A percentile compares a stretch with the other conserved stretches of the same genome.
Evolutionary conservation across 2,888 invertebrate genomes (phyloP).

Genomic region (Drosophila kambysellisi): DNA sequence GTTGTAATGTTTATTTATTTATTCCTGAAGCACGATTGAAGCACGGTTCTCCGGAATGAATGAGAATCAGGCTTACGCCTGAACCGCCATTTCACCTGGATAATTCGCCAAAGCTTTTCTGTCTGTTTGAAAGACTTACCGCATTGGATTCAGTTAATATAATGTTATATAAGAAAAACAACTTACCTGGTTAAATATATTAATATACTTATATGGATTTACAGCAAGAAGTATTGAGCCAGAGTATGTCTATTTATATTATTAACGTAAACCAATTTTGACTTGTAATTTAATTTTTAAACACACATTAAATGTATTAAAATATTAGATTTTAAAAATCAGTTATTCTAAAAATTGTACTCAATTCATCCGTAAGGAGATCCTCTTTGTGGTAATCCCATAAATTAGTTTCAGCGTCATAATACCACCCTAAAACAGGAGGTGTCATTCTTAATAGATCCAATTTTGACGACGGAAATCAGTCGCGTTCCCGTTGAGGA

Average conservation of each 20-base stretch:
- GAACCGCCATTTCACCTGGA: too few species aligned
- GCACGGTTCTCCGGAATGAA: too few species aligned
- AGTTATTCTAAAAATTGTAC: too few species aligned
- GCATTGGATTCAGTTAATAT: too few species aligned
- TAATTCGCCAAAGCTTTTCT: too few species aligned
- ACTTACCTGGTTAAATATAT: conserved; percentile 95
- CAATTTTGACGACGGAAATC: neutral
- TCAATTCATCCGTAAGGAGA: too few species aligned
- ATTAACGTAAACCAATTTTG: conserved; percentile 32
- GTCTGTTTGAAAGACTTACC: too few species aligned
- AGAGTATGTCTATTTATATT: conserved; percentile 91
- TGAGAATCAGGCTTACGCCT: too few species aligned
- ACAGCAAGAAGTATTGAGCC: conserved; percentile 97
- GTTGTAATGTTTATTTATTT: too few species aligned
- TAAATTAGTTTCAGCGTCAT: neutral
- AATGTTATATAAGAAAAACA: neutral
- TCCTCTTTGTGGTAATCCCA: neutral
- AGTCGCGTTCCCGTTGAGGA: neutral
- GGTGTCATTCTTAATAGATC: neutral
- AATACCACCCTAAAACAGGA: neutral
- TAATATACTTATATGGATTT: conserved; percentile 96
- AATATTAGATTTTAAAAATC: neutral
- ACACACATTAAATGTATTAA: too few species aligned
- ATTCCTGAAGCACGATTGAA: too few species aligned
- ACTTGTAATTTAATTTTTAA: neutral